Conservation (phyloP, 1,140 invertebrate species). For the Trichonephila clavata region DNA sequence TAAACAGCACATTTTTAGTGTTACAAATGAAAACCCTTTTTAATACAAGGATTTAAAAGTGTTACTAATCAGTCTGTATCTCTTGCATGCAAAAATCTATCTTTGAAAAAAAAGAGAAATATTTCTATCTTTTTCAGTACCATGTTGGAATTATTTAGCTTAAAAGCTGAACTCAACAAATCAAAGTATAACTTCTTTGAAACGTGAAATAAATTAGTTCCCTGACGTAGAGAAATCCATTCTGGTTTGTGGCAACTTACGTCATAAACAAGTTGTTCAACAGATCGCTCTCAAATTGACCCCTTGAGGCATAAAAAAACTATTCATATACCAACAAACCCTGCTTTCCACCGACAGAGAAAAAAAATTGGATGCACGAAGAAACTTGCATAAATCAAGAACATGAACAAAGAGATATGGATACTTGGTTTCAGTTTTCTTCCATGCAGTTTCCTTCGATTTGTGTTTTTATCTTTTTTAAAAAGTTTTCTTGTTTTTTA, state of each 20-base stretch:
- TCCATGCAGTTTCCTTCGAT: too few species aligned
- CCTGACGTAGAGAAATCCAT: constrained; percentile 8
- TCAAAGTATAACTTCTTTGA: neutral
- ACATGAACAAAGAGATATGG: too few species aligned
- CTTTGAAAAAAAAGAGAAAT: neutral
- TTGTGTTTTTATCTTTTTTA: too few species aligned
- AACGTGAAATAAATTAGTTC: constrained; percentile 16
- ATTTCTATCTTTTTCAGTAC: neutral
- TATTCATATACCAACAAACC: too few species aligned
- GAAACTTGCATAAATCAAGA: neutral
- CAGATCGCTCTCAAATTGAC: neutral
- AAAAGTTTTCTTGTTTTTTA: too few species aligned
- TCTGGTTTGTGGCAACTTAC: neutral
- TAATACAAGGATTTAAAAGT: too few species aligned
- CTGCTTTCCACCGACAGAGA: neutral
- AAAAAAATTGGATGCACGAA: neutral
- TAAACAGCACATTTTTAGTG: too few species aligned
- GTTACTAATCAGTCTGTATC: neutral
- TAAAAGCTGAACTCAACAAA: neutral
- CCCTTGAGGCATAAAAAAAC: neutral
- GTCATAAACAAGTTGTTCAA: neutral
- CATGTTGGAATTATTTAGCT: neutral
- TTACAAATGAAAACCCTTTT: too few species aligned
- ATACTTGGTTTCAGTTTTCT: too few species aligned
- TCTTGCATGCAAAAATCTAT: neutral